Base-by-base conservation (phyloP, 2,113 vertebrate genomes). In the Cynocephalus volans region DNA sequence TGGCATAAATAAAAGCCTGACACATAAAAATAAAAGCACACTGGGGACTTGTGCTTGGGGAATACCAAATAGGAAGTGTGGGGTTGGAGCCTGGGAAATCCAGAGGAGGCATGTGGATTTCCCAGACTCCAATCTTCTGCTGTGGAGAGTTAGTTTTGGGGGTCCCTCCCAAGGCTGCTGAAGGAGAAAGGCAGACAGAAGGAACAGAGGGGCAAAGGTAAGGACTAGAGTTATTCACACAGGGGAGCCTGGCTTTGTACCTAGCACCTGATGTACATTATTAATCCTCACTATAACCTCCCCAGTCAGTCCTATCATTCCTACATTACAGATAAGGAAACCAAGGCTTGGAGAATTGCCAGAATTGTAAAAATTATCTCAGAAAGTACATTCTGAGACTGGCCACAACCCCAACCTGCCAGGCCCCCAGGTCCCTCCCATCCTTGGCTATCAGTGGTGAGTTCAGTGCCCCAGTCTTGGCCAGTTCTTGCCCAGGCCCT, bases 1-100 rank as follows among this genome's bases (percentile, higher is more conserved):
- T 72, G 21, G 6, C 75, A 52, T 72, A 67, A 94, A 52, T 72
- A 67, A 94, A 88, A 36, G 31, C 65, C 36, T 88, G 84, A 89
- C 23, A 72, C 5, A 6, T 60, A 60, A 62, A 76, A 67, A 50
- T 28, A 52, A 62, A 54, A 69, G 60, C 36, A 12, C 28, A 84
- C 31, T 60, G 17, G 36, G 33, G 60, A 21, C 45, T 48, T 75
- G 45, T 58, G 60, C 67, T 82, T 62, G 10, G 19, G 26, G 88
- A 48, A 62, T 67, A 58, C 13, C 45, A 85, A 36, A n/a, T 54
- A 80, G 54, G 70, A 58, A 86, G 48, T n/a, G 15, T 52, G 60
- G 41, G 79, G 18, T 8, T 19, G 13, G 45, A 93, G 31, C 3
- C 23, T 23, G 17, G 54, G 69, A 64, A 76, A 67, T 65, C 60